Evolutionary conservation across 2,797 vertebrate genomes (phyloP).

Genomic region (Pampus argenteus): DNA sequence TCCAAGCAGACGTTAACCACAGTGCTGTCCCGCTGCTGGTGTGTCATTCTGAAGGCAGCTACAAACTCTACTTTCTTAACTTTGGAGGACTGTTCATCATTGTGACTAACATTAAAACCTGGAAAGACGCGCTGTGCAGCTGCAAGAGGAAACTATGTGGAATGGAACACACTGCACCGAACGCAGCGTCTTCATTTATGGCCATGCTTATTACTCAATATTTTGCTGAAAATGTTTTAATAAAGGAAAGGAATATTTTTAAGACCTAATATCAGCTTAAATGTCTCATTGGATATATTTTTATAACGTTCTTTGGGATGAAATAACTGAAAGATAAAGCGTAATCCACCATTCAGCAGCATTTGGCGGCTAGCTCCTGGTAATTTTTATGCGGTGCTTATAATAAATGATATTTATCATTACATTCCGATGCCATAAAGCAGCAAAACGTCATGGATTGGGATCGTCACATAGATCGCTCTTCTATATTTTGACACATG

Average conservation of each 20-base stretch:
- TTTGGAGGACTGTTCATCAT: not conserved
- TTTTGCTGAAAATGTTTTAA: not conserved
- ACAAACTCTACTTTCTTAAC: no score
- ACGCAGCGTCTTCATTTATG: not conserved
- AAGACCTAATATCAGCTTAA: conserved; percentile 32
- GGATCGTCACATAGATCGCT: conserved; percentile 68
- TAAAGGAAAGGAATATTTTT: not conserved
- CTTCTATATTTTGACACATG: conserved; percentile 78
- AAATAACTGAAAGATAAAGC: conserved; percentile 60
- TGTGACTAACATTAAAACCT: not conserved
- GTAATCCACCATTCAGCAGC: conserved; percentile 61
- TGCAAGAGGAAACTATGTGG: not conserved
- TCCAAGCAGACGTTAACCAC: no score
- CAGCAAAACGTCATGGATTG: conserved; percentile 62
- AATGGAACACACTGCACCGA: not conserved
- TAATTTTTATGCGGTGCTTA: conserved; percentile 65
- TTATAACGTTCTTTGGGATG: conserved; percentile 55
- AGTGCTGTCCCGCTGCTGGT: no score
- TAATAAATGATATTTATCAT: conserved; percentile 75
- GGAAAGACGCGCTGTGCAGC: not conserved
- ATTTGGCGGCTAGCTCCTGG: conserved; percentile 81
- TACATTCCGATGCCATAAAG: conserved; percentile 66
- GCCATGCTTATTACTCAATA: not conserved
- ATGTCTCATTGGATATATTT: conserved; percentile 65
- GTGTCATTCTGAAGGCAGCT: no score